Percentiles rank a stretch among this genome's conserved stretches.
phyloP scores from a whole-genome alignment of 2,797 vertebrate species.

The Borostomias antarcticus region DNA sequence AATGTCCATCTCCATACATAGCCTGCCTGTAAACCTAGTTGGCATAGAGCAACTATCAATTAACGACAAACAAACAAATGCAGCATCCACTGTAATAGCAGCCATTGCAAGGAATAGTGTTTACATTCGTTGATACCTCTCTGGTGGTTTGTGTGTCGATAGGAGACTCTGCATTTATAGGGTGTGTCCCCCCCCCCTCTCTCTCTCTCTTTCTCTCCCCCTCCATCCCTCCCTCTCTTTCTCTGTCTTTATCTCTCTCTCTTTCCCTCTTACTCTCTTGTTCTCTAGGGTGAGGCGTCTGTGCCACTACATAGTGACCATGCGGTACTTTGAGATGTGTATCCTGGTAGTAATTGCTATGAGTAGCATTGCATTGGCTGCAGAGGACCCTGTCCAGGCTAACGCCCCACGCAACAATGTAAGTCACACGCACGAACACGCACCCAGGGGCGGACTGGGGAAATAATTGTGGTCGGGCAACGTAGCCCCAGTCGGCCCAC shows the following conservation, averaged over 20 bases:
- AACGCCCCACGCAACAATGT: constrained; percentile 91
- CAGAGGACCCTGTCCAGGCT: constrained; percentile 90
- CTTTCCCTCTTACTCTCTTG: background rate
- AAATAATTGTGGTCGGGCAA: no score
- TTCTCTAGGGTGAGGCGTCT: constrained; percentile 84
- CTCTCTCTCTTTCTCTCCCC: constrained; percentile 1
- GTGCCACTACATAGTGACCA: constrained; percentile 92
- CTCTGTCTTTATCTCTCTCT: background rate
- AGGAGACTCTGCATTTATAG: background rate
- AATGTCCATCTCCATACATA: background rate
- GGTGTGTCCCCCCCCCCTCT: background rate
- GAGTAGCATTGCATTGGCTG: constrained; percentile 95
- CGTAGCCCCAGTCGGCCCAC: no score
- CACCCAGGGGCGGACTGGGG: no score
- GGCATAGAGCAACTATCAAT: constrained; percentile 16
- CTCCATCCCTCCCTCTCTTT: background rate
- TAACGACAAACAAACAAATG: constrained; percentile 1
- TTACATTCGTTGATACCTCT: background rate
- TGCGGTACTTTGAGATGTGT: constrained; percentile 96
- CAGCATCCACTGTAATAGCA: background rate
- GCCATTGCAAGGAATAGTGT: background rate
- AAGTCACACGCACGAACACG: constrained; percentile 54
- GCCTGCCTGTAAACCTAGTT: constrained; percentile 25
- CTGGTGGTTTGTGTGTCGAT: background rate
- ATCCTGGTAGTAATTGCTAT: constrained; percentile 94